Evolutionary conservation across 1,140 invertebrate genomes (phyloP).

Genomic region (Drosophila lacteicornis): DNA sequence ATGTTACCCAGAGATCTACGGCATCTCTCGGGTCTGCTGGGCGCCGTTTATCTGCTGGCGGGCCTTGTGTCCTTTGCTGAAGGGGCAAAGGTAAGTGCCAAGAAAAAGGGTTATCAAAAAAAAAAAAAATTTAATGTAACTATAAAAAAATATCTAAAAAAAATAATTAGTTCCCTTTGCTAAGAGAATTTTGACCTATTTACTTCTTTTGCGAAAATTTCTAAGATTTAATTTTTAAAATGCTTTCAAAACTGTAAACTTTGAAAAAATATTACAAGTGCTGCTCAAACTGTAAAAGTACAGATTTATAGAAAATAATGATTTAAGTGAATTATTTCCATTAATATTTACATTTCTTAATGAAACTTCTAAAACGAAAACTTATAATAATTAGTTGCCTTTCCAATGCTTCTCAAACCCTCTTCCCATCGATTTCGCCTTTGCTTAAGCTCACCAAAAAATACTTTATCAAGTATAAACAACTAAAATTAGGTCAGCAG

Average conservation of each 20-base stretch:
- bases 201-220: background rate
- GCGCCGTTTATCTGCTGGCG: conserved; percentile 62
- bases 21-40: conserved; percentile 80
- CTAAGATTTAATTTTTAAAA: background rate
- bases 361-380: background rate
- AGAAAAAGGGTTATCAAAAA: background rate
- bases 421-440: too few relatives aligned
- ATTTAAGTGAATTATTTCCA: too few relatives aligned
- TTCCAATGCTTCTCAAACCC: conserved; percentile 30
- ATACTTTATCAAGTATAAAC: conserved; percentile 28
- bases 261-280: background rate
- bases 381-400: background rate
- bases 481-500: conserved; percentile 64
- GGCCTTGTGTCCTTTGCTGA: conserved; percentile 64
- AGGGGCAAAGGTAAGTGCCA: conserved; percentile 69
- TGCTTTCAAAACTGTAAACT: conserved; percentile 2
- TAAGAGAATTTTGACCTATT: background rate
- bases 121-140: background rate
- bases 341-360: too few relatives aligned
- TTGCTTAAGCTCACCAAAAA: conserved; percentile 4
- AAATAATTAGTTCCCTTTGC: background rate
- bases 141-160: background rate
- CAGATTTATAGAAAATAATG: background rate
- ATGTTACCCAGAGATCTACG: conserved; percentile 79
- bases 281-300: conserved; percentile 5